phyloP scores from a whole-genome alignment of 2,888 invertebrate species.

The Busseola fusca region DNA sequence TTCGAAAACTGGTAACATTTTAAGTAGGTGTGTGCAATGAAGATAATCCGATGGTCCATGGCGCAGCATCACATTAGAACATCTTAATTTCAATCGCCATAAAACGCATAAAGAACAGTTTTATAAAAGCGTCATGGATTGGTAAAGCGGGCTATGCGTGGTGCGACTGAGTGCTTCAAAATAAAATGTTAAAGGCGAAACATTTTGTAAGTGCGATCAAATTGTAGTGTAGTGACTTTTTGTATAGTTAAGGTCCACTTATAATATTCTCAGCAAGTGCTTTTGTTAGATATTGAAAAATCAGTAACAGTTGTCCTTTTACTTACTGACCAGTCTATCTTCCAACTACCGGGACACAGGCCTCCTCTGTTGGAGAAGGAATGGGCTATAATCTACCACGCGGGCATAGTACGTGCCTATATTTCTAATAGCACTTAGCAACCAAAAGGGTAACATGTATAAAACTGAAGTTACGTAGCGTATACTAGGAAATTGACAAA shows the following conservation, averaged over 20 bases:
- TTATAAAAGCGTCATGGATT: slow-evolving; percentile 73
- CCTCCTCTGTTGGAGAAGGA: too few relatives aligned
- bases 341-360: too few relatives aligned
- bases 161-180: slow-evolving; percentile 19
- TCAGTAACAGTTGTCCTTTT: not conserved
- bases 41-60: slow-evolving; percentile 50
- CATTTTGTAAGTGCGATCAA: not conserved
- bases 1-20: slow-evolving; percentile 43
- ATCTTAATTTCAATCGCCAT: slow-evolving; percentile 86
- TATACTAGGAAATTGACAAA: not conserved
- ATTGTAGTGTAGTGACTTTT: too few relatives aligned
- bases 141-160: slow-evolving; percentile 68
- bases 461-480: not conserved
- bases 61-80: slow-evolving; percentile 77
- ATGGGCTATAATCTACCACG: too few relatives aligned
- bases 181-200: not conserved
- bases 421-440: not conserved
- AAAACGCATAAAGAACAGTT: slow-evolving; percentile 82
- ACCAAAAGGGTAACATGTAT: not conserved
- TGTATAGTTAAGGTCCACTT: too few relatives aligned
- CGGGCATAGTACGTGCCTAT: too few relatives aligned
- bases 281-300: not conserved
- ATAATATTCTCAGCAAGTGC: not conserved
- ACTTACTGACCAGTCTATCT: not conserved
- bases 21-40: slow-evolving; percentile 56